Conservation (phyloP, 1,140 invertebrate species). For the Drosophila quadrilineata region DNA sequence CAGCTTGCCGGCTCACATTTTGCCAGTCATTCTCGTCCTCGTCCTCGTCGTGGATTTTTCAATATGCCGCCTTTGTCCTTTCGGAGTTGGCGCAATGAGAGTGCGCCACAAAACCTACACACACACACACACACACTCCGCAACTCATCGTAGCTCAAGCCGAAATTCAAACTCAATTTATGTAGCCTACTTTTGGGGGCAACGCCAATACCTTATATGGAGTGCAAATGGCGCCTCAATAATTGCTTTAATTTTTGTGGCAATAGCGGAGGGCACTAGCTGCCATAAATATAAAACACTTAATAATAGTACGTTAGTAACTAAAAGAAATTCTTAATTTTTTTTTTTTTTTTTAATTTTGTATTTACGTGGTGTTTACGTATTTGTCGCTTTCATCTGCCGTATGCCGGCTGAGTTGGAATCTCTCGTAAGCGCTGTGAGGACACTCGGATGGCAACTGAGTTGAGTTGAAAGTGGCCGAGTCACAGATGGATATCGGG, state of each 20-base stretch:
- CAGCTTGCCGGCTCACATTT: slow-evolving; percentile 46
- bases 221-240: no score
- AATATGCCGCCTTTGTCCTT: slow-evolving; percentile 23
- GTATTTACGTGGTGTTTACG: slow-evolving; percentile 29
- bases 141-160: background rate
- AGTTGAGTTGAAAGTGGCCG: slow-evolving; percentile 18
- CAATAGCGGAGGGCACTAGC: no score
- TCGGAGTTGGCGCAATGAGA: slow-evolving; percentile 36
- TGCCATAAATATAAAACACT: background rate
- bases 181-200: slow-evolving; percentile 22
- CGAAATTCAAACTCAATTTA: slow-evolving; percentile 1
- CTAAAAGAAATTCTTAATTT: background rate
- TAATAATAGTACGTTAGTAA: no score
- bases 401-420: background rate
- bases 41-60: slow-evolving; percentile 21
- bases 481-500: background rate
- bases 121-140: background rate
- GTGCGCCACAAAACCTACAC: background rate
- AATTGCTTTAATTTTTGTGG: no score
- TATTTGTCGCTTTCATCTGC: background rate
- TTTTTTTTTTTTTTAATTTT: background rate
- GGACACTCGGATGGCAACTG: slow-evolving; percentile 34
- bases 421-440: slow-evolving; percentile 19
- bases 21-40: slow-evolving; percentile 43
- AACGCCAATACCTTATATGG: no score